These are phyloP conservation scores for Petrocephalus schoutedeni DNA, from an alignment of 2,797 vertebrate genomes.

Conservation along the genomic window DNA sequence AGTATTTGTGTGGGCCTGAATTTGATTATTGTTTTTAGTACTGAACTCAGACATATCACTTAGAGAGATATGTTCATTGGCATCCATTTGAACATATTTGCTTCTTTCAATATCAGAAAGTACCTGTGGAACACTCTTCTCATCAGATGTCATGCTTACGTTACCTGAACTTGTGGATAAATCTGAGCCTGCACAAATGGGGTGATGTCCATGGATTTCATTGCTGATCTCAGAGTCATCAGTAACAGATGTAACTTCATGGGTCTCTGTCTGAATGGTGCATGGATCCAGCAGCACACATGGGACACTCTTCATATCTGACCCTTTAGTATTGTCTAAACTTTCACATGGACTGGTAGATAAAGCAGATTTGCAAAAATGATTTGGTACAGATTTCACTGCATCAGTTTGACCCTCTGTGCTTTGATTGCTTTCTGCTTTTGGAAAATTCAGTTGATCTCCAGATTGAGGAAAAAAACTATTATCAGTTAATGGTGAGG, in stretches of 20 bases:
- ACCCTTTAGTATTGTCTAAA: conserved; percentile 11
- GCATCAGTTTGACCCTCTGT: neutral
- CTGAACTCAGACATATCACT: neutral
- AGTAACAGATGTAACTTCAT: neutral
- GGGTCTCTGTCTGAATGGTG: neutral
- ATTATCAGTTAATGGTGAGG: neutral
- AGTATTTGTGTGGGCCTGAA: neutral
- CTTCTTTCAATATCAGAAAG: conserved; percentile 24
- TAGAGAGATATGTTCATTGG: neutral
- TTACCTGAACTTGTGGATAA: neutral
- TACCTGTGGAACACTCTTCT: neutral
- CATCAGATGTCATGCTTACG: neutral
- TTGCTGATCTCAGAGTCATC: neutral
- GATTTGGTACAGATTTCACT: conserved; percentile 25
- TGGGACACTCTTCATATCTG: conserved; percentile 13
- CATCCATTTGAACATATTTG: neutral
- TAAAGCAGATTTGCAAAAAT: conserved; percentile 29
- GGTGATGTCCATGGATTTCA: neutral
- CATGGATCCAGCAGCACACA: conserved; percentile 16
- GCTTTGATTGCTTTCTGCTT: conserved; percentile 18
- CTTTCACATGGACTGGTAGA: conserved; percentile 25
- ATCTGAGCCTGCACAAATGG: neutral
- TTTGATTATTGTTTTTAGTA: neutral
- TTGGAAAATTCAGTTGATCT: neutral
- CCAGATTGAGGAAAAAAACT: conserved; percentile 19